Conservation (phyloP, 2,888 invertebrate genomes). For the Chloromyia formosa region DNA sequence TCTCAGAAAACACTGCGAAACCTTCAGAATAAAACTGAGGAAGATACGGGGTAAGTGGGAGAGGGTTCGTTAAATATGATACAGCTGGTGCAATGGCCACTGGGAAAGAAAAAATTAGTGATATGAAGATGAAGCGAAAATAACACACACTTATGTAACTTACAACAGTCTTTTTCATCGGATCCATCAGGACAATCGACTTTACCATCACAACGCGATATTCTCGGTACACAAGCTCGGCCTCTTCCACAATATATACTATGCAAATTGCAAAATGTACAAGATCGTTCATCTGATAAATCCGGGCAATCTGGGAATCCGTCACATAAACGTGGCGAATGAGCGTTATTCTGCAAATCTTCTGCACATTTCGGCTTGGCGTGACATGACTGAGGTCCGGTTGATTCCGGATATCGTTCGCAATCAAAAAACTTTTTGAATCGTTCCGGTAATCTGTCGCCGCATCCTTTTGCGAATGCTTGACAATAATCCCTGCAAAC, state of each 20-base stretch:
- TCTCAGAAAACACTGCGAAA: constrained; percentile 86
- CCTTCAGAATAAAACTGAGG: constrained; percentile 77
- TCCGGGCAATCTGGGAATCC: constrained; percentile 87
- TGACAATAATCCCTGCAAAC: constrained; percentile 84
- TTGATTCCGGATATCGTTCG: constrained; percentile 80
- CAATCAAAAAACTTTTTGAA: constrained; percentile 80
- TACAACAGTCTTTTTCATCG: constrained; percentile 87
- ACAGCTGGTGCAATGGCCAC: constrained; percentile 81
- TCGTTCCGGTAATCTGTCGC: constrained; percentile 75
- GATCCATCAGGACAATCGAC: constrained; percentile 86
- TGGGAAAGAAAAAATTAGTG: background rate
- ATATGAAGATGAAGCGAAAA: background rate
- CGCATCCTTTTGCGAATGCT: constrained; percentile 85
- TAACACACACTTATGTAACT: constrained; percentile 63
- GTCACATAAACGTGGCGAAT: constrained; percentile 83
- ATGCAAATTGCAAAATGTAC: constrained; percentile 79
- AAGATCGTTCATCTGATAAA: constrained; percentile 81
- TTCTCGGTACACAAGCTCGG: constrained; percentile 75
- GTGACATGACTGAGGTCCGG: constrained; percentile 76
- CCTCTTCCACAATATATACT: constrained; percentile 82
- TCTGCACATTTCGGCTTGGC: constrained; percentile 84
- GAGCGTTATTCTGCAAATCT: constrained; percentile 76
- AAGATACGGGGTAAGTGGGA: constrained; percentile 74
- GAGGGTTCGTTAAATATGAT: constrained; percentile 70
- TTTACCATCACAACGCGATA: constrained; percentile 81